phyloP scores from a whole-genome alignment of 2,888 invertebrate species.

The Tridacna crocea region DNA sequence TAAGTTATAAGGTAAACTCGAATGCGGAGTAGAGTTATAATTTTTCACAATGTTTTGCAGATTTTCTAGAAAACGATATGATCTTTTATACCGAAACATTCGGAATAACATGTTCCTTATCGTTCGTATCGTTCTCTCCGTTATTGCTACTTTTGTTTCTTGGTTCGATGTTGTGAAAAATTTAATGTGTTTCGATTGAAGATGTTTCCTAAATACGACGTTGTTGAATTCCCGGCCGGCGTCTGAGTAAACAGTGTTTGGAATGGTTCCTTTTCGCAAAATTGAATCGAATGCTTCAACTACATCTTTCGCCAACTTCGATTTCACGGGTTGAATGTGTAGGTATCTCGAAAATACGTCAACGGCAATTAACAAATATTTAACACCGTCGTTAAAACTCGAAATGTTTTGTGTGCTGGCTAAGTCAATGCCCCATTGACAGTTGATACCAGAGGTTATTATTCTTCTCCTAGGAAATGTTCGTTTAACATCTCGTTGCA shows the following conservation, averaged over 20 bases:
- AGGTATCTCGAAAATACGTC: constrained; percentile 3
- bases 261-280: background rate
- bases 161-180: constrained; percentile 6
- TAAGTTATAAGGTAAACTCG: background rate
- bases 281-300: background rate
- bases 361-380: constrained; percentile 1
- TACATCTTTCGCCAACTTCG: background rate
- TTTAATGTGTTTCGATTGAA: background rate
- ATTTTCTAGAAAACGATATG: constrained; percentile 16
- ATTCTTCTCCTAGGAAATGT: constrained; percentile 4
- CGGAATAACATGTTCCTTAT: constrained; percentile 15
- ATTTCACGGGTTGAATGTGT: background rate
- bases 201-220: background rate
- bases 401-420: constrained; percentile 3
- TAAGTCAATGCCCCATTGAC: constrained; percentile 4
- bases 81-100: constrained; percentile 16
- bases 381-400: background rate
- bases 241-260: background rate
- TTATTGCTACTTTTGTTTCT: constrained; percentile 5
- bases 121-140: constrained; percentile 22
- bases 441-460: background rate
- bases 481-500: constrained; percentile 5
- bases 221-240: background rate
- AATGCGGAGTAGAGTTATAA: constrained; percentile 22
- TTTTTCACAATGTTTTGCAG: background rate